These are phyloP conservation scores for Eremophila alpestris DNA, from an alignment of 2,797 vertebrate genomes.

Conservation along the genomic window DNA sequence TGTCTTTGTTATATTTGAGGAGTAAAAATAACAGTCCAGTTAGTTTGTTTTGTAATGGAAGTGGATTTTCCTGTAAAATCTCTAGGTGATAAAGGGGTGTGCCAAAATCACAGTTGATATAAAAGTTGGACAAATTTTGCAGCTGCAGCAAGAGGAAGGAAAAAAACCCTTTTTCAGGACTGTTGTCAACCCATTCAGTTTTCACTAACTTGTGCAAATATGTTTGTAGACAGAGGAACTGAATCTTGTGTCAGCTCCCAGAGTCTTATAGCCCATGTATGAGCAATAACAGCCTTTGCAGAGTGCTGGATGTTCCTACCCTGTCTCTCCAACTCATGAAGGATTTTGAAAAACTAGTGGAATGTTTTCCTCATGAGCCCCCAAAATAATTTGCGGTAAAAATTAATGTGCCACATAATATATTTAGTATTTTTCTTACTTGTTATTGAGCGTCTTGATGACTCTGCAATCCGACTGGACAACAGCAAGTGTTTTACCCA, in stretches of 20 bases:
- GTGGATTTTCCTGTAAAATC: neutral
- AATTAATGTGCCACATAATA: conserved; percentile 17
- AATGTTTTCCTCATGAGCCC: conserved; percentile 36
- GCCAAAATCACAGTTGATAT: neutral
- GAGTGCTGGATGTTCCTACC: neutral
- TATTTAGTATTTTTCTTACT: conserved; percentile 53
- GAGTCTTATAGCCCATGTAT: conserved; percentile 15
- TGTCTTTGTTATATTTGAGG: neutral
- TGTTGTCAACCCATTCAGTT: conserved; percentile 37
- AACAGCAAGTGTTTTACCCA: conserved; percentile 35
- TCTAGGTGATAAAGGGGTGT: neutral
- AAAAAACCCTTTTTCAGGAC: neutral
- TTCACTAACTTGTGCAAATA: conserved; percentile 35
- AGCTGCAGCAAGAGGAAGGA: neutral
- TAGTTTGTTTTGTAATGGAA: neutral
- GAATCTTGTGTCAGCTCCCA: conserved; percentile 40
- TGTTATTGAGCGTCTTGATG: conserved; percentile 13
- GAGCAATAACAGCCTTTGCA: conserved; percentile 42
- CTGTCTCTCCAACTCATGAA: neutral
- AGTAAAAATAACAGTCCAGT: neutral
- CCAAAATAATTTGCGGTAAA: conserved; percentile 45
- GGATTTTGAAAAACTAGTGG: conserved; percentile 3
- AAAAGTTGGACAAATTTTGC: neutral
- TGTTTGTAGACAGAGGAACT: conserved; percentile 50
- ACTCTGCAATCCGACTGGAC: conserved; percentile 20